Conservation (phyloP, 2,113 vertebrate genomes). For the Oreochromis niloticus region DNA sequence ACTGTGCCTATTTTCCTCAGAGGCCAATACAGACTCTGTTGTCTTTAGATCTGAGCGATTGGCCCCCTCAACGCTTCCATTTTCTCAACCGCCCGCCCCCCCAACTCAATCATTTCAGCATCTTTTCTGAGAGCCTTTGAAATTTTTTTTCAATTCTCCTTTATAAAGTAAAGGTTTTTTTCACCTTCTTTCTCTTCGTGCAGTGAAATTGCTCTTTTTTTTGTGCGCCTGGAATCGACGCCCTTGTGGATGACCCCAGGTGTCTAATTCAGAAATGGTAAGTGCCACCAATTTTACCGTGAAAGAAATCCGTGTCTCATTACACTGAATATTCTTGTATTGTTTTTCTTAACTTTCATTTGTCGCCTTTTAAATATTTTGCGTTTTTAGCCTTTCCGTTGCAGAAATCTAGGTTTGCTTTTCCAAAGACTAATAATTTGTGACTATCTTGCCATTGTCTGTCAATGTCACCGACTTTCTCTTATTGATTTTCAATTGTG, state of each 20-base stretch:
- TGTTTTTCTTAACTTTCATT: neutral
- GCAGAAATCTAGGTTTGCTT: neutral
- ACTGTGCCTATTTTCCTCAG: neutral
- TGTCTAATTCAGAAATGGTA: slow-evolving; percentile 53
- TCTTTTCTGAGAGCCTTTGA: neutral
- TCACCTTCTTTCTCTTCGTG: neutral
- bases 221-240: slow-evolving; percentile 21
- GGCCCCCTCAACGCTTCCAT: neutral
- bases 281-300: slow-evolving; percentile 55
- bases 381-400: neutral
- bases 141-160: neutral
- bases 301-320: neutral
- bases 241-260: slow-evolving; percentile 49
- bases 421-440: neutral
- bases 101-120: neutral
- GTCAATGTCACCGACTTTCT: neutral
- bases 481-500: slow-evolving; percentile 27
- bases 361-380: neutral
- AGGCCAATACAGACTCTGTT: slow-evolving; percentile 30
- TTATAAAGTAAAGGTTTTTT: slow-evolving; percentile 18
- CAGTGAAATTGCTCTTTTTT: slow-evolving; percentile 19
- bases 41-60: neutral
- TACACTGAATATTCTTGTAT: neutral
- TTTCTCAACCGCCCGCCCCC: neutral
- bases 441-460: neutral